These are phyloP conservation scores for Lutraria lutraria DNA, from an alignment of 2,888 invertebrate genomes.

Conservation along the genomic window DNA sequence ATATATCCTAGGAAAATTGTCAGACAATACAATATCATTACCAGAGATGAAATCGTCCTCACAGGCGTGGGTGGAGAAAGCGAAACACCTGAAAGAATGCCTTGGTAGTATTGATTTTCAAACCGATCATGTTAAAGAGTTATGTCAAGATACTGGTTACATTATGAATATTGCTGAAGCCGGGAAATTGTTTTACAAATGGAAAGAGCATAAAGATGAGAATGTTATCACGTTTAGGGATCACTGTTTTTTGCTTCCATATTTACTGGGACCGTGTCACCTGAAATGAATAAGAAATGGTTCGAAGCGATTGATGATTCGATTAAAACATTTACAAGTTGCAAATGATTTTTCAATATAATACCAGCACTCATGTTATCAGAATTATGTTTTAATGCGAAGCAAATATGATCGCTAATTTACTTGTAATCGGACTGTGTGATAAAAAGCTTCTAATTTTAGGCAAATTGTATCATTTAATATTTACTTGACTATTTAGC, in stretches of 20 bases:
- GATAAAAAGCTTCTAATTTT: too few relatives aligned
- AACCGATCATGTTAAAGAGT: constrained; percentile 54
- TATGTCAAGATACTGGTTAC: constrained; percentile 47
- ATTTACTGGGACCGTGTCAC: constrained; percentile 51
- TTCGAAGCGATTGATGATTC: constrained; percentile 64
- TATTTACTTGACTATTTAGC: too few relatives aligned
- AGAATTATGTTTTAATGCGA: too few relatives aligned
- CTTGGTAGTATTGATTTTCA: constrained; percentile 60
- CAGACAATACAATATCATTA: background rate
- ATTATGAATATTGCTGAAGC: constrained; percentile 20
- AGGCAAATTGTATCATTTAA: too few relatives aligned
- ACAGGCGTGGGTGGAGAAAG: constrained; percentile 49
- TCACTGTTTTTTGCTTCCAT: constrained; percentile 45
- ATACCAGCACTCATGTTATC: too few relatives aligned
- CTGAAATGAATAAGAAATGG: constrained; percentile 42
- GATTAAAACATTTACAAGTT: background rate
- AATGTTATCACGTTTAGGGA: constrained; percentile 58
- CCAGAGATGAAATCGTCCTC: constrained; percentile 49
- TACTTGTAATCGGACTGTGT: too few relatives aligned
- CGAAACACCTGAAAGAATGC: background rate
- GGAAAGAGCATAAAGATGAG: constrained; percentile 51
- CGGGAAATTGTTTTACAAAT: constrained; percentile 41
- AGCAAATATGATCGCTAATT: too few relatives aligned
- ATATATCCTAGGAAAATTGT: constrained; percentile 47
- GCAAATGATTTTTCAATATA: background rate